Conservation (phyloP, 1,140 invertebrate species). For the Cephus cinctus region DNA sequence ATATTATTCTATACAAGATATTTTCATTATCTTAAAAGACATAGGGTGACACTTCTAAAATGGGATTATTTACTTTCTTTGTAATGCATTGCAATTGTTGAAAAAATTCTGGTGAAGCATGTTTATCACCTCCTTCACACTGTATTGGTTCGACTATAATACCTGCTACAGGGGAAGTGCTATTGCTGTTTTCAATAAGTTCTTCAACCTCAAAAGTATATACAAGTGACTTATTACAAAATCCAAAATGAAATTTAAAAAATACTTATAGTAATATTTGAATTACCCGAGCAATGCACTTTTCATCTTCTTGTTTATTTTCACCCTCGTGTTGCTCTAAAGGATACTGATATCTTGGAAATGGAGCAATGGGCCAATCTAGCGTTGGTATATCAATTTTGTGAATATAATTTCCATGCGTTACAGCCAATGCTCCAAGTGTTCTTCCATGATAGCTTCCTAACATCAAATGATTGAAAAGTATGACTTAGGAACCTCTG, state of each 20-base stretch:
- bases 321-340: constrained; percentile 77
- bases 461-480: constrained; percentile 37
- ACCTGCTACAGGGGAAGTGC: constrained; percentile 84
- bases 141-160: constrained; percentile 96
- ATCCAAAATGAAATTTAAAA: constrained; percentile 32
- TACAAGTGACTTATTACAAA: too few species aligned
- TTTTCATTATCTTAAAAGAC: constrained; percentile 6
- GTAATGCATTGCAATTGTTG: constrained; percentile 79
- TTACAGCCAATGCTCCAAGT: constrained; percentile 81
- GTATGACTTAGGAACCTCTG: not conserved
- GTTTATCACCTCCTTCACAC: constrained; percentile 95
- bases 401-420: constrained; percentile 91
- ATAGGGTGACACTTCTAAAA: too few species aligned
- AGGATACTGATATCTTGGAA: constrained; percentile 91
- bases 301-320: constrained; percentile 80
- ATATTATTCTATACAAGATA: constrained; percentile 59
- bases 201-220: constrained; percentile 70
- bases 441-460: constrained; percentile 86
- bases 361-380: constrained; percentile 91
- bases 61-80: constrained; percentile 64
- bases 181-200: constrained; percentile 71
- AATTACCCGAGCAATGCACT: constrained; percentile 65
- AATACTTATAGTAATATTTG: too few species aligned
- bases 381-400: constrained; percentile 95
- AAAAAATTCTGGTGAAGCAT: constrained; percentile 92